Evolutionary conservation across 2,888 invertebrate genomes (phyloP), one percentile per base, ranked within the genome.

Genomic region (Orthonychiurus folsomi): DNA sequence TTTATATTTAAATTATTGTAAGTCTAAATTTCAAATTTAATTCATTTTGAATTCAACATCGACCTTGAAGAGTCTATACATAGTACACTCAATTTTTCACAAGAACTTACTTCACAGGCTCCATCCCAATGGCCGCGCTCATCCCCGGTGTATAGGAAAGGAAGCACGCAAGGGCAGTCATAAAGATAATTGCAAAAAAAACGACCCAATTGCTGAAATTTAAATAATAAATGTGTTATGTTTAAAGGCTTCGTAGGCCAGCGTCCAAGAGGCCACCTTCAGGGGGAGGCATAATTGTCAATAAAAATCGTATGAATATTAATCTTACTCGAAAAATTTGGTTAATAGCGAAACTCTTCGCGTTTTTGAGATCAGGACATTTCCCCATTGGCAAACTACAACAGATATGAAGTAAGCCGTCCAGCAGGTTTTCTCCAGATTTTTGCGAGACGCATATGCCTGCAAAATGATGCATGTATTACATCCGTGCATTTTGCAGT

Each of bases 321-420:
- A 20, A n/a, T n/a, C 60, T 75, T 76, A 80, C 81, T 87, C 89
- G 93, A 96, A 94, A 79, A 95, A 93, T 81, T 96, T 95, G 77
- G 94, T 93, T 74, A 94, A 80, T 78, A 96, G 87, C 60, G 94
- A 94, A 79, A 94, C 93, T 77, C 94, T 88, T 75, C 95, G 86
- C 74, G 94, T 94, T 84, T 96, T 96, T 81, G 94, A 95, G 77
- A 96, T 91, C 79, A 95, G 92, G 83, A 96, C 83, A 83, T 96
- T 94, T 71, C 94, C 93, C 95, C 95, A 96, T 78, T 95, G 95
- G 74, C 95, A 94, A 73, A 95, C 88, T 61, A 95, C 95, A 81
- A 96, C 94, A 70, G 95, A 91, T 47, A 93, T 91, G 81, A 96
- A 96, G 88, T 95, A 96, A 70, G 94, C 93, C 71, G 95, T 95